These are phyloP conservation scores for Sebastes elongatus DNA, from an alignment of 2,797 vertebrate genomes.

Conservation along the genomic window DNA sequence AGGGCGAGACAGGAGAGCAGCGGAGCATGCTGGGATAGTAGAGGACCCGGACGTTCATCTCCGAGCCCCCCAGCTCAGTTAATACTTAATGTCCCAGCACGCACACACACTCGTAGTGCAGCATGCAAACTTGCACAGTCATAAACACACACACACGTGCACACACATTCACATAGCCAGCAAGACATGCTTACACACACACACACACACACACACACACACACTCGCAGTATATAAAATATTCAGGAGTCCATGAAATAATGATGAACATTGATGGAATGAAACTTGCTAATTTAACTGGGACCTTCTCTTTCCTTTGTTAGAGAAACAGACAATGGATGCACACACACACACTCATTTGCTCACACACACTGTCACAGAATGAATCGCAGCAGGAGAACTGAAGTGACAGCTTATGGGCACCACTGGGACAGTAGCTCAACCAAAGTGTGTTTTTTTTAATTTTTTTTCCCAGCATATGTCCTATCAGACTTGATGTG, in stretches of 20 bases:
- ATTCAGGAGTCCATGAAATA: constrained; percentile 84
- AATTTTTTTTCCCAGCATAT: constrained; percentile 5
- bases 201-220: constrained; percentile 29
- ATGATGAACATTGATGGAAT: constrained; percentile 86
- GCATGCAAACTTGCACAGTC: constrained; percentile 17
- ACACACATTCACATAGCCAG: constrained; percentile 18
- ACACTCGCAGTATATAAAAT: constrained; percentile 70
- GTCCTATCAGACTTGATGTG: not conserved
- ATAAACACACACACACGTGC: constrained; percentile 35
- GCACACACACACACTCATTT: not conserved
- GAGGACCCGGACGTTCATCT: constrained; percentile 74
- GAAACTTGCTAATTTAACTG: constrained; percentile 85
- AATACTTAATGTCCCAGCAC: constrained; percentile 77
- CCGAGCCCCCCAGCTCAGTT: constrained; percentile 73
- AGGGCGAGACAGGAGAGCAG: constrained; percentile 76
- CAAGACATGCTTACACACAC: constrained; percentile 2
- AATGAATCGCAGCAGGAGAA: constrained; percentile 36
- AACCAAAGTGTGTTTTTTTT: constrained; percentile 39
- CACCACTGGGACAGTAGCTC: constrained; percentile 44
- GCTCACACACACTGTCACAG: constrained; percentile 14
- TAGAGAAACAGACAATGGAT: constrained; percentile 43
- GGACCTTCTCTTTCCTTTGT: constrained; percentile 63
- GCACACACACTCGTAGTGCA: constrained; percentile 3
- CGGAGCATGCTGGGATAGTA: constrained; percentile 74
- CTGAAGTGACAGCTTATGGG: constrained; percentile 45